Conservation (phyloP, 2,888 invertebrate genomes). For the Machimus atricapillus region DNA sequence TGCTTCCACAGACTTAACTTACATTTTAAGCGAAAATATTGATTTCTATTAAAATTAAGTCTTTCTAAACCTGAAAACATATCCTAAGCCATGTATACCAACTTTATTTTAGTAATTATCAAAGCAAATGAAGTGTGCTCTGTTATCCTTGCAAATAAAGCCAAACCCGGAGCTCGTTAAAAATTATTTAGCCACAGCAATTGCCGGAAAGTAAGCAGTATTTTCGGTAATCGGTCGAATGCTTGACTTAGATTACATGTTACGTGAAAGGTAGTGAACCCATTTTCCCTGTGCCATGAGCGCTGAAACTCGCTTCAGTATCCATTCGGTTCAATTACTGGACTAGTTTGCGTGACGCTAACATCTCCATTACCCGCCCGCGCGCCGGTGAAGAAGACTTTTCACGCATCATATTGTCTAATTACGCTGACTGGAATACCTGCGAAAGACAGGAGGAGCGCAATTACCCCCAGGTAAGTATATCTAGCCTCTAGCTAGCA, state of each 20-base stretch:
- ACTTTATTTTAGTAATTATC: neutral
- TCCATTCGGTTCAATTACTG: conserved; percentile 1
- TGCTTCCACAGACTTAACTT: no score
- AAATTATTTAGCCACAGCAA: neutral
- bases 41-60: neutral
- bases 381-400: neutral
- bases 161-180: neutral
- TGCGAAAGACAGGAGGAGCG: neutral
- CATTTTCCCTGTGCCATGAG: neutral
- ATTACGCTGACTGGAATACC: neutral
- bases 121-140: neutral
- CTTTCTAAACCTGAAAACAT: neutral
- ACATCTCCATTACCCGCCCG: neutral
- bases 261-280: neutral
- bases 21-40: no score
- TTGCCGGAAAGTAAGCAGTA: neutral
- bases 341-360: conserved; percentile 22
- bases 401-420: conserved; percentile 32
- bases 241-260: neutral
- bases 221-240: neutral
- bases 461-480: neutral
- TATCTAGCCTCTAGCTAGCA: no score
- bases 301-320: neutral
- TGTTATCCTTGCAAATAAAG: neutral
- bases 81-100: neutral